Evolutionary conservation across 2,797 vertebrate genomes (phyloP), one percentile per base, ranked within the genome.

Genomic region (Margarornis squamiger): DNA sequence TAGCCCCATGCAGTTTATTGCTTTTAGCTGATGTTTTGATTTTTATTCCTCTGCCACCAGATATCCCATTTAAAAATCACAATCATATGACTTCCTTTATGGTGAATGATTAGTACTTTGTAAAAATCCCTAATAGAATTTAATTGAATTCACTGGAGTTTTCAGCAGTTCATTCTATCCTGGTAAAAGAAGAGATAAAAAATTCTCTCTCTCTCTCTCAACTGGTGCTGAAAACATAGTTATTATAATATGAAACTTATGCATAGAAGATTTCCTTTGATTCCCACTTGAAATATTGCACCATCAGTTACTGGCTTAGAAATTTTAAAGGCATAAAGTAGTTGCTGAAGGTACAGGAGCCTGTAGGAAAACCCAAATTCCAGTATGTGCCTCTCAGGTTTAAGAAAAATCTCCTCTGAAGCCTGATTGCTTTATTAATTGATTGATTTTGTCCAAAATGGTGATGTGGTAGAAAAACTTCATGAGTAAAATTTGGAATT

Each of bases 21-120:
- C 34, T 86, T 90, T 90, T 63, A 73, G 68, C 10, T 78, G 41
- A 51, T 63, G 8, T 39, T 93, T 93, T 89, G 67, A 76, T 85
- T 91, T 92, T 92, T 87, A 62, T 43, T 93, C 27, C 30, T 3
- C 3, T 80, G 49, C 15, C 34, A 80, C 32, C 30, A 86, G 39
- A 68, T 57, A 80, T 19, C 43, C 29, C 30, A 68, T 86, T 96
- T 85, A 89, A 94, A 94, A 91, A 75, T 86, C 58, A 73, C 67
- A 83, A 68, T 80, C 45, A 18, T 34, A 61, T 78, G 23, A 68
- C 29, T 80, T 78, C 18, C 16, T 89, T 72, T 86, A 65, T 57
- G 21, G 67, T 66, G 34, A 84, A 73, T 86, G 36, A 90, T 55
- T 78, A 67, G 22, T 27, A 45, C 23, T 70, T 85, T 52, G 32